These are phyloP conservation scores for Cremastinae sp. DNA, from an alignment of 2,888 invertebrate genomes.

Conservation along the genomic window DNA sequence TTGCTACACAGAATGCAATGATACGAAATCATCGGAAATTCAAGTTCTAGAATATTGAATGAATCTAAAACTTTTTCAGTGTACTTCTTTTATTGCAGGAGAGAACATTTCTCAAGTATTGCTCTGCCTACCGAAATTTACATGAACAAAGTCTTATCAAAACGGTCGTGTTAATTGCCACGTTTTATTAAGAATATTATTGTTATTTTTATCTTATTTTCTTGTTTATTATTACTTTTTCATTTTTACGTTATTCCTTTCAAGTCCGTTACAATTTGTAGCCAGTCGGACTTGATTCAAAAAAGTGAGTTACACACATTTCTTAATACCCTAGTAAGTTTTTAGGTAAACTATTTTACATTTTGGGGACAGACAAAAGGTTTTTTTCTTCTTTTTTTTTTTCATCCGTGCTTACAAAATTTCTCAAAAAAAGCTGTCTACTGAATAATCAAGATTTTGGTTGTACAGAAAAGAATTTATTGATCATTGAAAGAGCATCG, in stretches of 20 bases:
- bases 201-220: slow-evolving; percentile 16
- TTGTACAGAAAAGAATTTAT: slow-evolving; percentile 5
- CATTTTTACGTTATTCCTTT: slow-evolving; percentile 29
- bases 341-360: slow-evolving; percentile 60
- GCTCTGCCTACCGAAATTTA: too few species aligned
- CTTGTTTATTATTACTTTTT: slow-evolving; percentile 9
- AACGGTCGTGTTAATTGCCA: slow-evolving; percentile 49
- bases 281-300: slow-evolving; percentile 51
- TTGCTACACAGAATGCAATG: too few species aligned
- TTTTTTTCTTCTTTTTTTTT: slow-evolving; percentile 21
- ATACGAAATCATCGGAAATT: too few species aligned
- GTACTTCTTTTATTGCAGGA: too few species aligned
- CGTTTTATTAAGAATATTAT: slow-evolving; percentile 55
- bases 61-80: too few species aligned
- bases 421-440: not conserved
- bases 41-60: too few species aligned
- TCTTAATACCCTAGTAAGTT: slow-evolving; percentile 52
- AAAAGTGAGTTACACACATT: slow-evolving; percentile 56
- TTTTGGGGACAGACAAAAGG: slow-evolving; percentile 32
- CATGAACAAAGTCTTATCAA: not conserved
- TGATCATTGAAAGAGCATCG: not conserved
- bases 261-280: slow-evolving; percentile 59
- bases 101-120: too few species aligned
- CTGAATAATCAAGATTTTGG: not conserved
- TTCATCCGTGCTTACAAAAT: slow-evolving; percentile 28